Evolutionary conservation across 2,113 vertebrate species (phyloP).

Genomic region (Brachirus orientalis): DNA sequence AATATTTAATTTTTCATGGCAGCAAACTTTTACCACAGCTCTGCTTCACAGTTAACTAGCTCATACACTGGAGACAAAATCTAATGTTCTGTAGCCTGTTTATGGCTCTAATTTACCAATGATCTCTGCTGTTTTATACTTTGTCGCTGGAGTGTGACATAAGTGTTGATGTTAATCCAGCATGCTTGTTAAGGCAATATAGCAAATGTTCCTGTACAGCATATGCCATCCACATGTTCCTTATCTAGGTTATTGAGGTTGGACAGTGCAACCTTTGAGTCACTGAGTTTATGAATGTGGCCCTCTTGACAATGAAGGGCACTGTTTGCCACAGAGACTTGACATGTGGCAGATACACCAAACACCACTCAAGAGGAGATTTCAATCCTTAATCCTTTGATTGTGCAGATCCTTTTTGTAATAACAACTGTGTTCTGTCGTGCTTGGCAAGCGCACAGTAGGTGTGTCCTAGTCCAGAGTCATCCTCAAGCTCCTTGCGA

Average conservation of each 20-base stretch:
- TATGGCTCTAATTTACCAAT: neutral
- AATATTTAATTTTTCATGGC: no score
- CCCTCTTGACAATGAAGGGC: slow-evolving; percentile 13
- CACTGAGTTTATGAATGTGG: slow-evolving; percentile 1
- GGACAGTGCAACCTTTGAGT: slow-evolving; percentile 28
- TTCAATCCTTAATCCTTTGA: slow-evolving; percentile 9
- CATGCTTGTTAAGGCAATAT: neutral
- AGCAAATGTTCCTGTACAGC: neutral
- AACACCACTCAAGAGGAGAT: slow-evolving; percentile 8
- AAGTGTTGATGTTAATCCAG: neutral
- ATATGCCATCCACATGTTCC: neutral
- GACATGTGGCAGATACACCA: neutral
- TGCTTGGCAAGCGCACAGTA: slow-evolving; percentile 4
- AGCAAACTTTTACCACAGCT: neutral
- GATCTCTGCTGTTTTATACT: neutral
- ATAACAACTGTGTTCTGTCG: neutral
- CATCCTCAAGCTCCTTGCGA: slow-evolving; percentile 17
- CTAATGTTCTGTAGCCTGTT: neutral
- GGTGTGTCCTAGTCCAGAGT: slow-evolving; percentile 4
- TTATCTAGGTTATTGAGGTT: slow-evolving; percentile 7
- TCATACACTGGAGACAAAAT: neutral
- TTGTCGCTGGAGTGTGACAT: neutral
- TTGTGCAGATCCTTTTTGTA: neutral
- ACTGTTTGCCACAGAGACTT: slow-evolving; percentile 31
- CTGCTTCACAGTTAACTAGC: neutral